Evolutionary conservation across 2,888 invertebrate species (phyloP).

Genomic region (Myathropa florea): DNA sequence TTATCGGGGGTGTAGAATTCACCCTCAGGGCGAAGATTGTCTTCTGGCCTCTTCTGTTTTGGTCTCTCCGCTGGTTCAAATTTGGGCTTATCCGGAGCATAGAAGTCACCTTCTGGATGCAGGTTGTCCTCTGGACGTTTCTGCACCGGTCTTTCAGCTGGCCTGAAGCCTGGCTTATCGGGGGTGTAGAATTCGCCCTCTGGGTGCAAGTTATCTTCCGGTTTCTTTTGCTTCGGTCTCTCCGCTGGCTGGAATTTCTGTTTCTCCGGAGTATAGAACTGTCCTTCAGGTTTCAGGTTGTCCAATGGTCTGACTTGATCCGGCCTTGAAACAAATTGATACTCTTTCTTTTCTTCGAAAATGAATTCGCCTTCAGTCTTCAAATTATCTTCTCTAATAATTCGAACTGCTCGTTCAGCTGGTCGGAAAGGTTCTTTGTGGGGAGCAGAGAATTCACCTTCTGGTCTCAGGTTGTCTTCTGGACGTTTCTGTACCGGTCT

Average conservation of each 20-base stretch:
- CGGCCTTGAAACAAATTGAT: constrained; percentile 81
- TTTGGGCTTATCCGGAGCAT: constrained; percentile 56
- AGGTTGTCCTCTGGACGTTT: constrained; percentile 84
- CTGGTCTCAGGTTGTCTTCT: constrained; percentile 81
- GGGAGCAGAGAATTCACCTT: constrained; percentile 80
- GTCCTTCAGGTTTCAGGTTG: constrained; percentile 83
- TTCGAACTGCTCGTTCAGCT: constrained; percentile 80
- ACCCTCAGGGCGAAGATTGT: constrained; percentile 83
- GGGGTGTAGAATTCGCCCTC: constrained; percentile 82
- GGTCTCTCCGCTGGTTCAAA: constrained; percentile 74
- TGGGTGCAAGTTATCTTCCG: constrained; percentile 84
- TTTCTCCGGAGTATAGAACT: constrained; percentile 81
- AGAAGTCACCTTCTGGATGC: constrained; percentile 83
- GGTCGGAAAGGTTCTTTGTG: constrained; percentile 80
- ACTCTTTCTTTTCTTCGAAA: constrained; percentile 81
- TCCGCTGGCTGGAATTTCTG: constrained; percentile 81
- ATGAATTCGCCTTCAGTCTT: constrained; percentile 83
- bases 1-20: constrained; percentile 79
- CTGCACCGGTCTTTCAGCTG: constrained; percentile 80
- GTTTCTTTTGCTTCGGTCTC: constrained; percentile 81
- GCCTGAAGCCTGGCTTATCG: constrained; percentile 81
- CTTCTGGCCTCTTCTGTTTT: constrained; percentile 80
- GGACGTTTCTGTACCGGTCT: constrained; percentile 81
- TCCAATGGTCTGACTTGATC: constrained; percentile 81
- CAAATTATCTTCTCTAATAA: constrained; percentile 81